Evolutionary conservation across 2,888 invertebrate species (phyloP), one percentile per base, ranked within the genome.

Genomic region (Artemia sinica): DNA sequence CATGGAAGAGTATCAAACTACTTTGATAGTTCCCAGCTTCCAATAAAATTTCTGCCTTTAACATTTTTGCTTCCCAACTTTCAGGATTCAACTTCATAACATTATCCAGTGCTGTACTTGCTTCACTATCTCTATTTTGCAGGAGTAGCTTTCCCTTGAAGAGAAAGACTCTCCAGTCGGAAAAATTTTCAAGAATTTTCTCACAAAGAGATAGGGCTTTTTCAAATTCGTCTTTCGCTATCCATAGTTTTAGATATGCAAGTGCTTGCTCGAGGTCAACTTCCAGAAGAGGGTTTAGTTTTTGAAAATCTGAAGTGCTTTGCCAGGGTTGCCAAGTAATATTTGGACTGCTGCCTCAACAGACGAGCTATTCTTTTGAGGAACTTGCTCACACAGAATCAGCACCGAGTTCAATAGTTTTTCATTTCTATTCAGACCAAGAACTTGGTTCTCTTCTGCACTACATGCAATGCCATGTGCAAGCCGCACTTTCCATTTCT

Each of bases 41-140:
- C n/a, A 58, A 14, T 58, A n/a, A 14, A n/a, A 58, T 58, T 58
- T 14, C 8, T 58, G 7, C 58, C 14, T 14, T 14, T 58, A n/a
- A n/a, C 7, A 6, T 58, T 58, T n/a, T 58, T 14, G 58, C 1
- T 58, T 58, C 58, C 58, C 58, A 8, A 58, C n/a, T 8, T n/a
- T 14, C 58, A 58, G 58, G 58, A 58, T 58, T 58, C n/a, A 58
- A 14, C 58, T 58, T 58, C n/a, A 58, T 8, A 58, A 14, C 58
- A n/a, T 58, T n/a, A 18, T 18, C 18, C 18, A 18, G 18, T 18
- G 18, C 18, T 18, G 1, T 18, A 18, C 1, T 18, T 18, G 18
- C 1, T 18, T 18, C 18, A 18, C 18, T 18, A 18, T 18, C 18
- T 18, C 18, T 18, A 18, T 18, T 18, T 18, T 18, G 18, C 18